Percentiles rank a stretch among this genome's conserved stretches.
phyloP scores from a whole-genome alignment of 2,888 invertebrate species.

The Andrena dorsata region DNA sequence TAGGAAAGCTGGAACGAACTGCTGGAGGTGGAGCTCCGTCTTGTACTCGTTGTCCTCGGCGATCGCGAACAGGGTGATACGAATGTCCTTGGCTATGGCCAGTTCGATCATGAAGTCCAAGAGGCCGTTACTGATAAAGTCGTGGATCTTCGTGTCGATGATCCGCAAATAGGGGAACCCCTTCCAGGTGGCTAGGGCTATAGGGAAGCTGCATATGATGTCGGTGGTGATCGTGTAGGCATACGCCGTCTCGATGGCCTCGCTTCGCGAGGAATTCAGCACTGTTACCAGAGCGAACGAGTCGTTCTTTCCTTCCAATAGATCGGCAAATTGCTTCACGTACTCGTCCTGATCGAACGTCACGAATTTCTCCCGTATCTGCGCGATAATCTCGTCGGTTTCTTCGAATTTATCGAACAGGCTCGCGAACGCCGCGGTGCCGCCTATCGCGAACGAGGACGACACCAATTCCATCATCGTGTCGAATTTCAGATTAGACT shows the following conservation, averaged over 20 bases:
- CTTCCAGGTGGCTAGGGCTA: conserved; percentile 76
- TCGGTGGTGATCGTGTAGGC: conserved; percentile 73
- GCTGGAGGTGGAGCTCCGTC: conserved; percentile 52
- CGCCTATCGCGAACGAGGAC: conserved; percentile 71
- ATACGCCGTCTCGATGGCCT: neutral
- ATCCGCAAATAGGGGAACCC: conserved; percentile 74
- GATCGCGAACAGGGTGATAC: neutral
- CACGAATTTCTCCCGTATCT: conserved; percentile 61
- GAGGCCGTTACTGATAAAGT: conserved; percentile 72
- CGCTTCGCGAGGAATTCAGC: conserved; percentile 71
- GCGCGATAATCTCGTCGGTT: conserved; percentile 84
- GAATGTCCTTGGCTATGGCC: neutral
- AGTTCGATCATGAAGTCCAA: conserved; percentile 34
- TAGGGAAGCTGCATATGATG: conserved; percentile 72
- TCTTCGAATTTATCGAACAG: conserved; percentile 82
- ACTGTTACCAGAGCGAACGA: conserved; percentile 73
- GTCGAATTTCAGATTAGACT: conserved; percentile 69
- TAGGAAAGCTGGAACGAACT: conserved; percentile 74
- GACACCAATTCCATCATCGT: conserved; percentile 71
- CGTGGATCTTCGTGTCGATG: conserved; percentile 69
- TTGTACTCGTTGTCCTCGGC: conserved; percentile 1
- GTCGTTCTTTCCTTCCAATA: conserved; percentile 68
- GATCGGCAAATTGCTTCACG: conserved; percentile 49
- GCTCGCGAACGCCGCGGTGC: conserved; percentile 63
- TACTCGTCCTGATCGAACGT: conserved; percentile 68